Evolutionary conservation across 2,888 invertebrate genomes (phyloP), one percentile per base, ranked within the genome.

Genomic region (Cerceris rybyensis): DNA sequence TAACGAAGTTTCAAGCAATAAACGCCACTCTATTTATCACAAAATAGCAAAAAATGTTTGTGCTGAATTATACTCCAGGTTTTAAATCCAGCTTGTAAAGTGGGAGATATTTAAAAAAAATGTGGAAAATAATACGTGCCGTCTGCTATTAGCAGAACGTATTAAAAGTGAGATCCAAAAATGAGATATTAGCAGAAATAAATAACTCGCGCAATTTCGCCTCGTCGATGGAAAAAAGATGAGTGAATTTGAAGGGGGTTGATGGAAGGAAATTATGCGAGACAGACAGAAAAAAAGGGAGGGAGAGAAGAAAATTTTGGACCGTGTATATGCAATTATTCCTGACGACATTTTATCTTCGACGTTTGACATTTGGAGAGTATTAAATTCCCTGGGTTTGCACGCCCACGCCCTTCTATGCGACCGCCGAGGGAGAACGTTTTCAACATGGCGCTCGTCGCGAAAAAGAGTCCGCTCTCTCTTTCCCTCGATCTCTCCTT

Each of bases 361-460:
- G 86, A 88, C 87, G 83, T 88, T 89, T 89, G 88, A 89, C 88
- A 89, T 88, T 86, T 88, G 79, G 84, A 84, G 86, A 83, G 84
- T 82, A 87, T 86, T 87, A 85, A 88, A 89, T 88, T 86, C 84
- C 61, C 81, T 59, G 77, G 76, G 71, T 75, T 75, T 75, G 73
- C 78, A 72, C 84, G 82, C 80, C 82, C 86, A 83, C 83, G 81
- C 82, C 80, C 83, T 81, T 82, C 78, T 57, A 52, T 74, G 78
- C 76, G 79, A 61, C 64, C 73, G 79, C 39, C 78, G 79, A 72
- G 76, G 76, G 76, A 73, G 75, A 82, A 61, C 80, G 79, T 81
- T 86, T 80, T 59, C 81, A 82, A 76, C 72, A 78, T 80, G 78
- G 81, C 77, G 75, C 42, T 69, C 60, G 50, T 77, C 73, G 82